Evolutionary conservation across 2,113 vertebrate species (phyloP), one percentile per base, ranked within the genome.

Genomic region (Bos indicus): DNA sequence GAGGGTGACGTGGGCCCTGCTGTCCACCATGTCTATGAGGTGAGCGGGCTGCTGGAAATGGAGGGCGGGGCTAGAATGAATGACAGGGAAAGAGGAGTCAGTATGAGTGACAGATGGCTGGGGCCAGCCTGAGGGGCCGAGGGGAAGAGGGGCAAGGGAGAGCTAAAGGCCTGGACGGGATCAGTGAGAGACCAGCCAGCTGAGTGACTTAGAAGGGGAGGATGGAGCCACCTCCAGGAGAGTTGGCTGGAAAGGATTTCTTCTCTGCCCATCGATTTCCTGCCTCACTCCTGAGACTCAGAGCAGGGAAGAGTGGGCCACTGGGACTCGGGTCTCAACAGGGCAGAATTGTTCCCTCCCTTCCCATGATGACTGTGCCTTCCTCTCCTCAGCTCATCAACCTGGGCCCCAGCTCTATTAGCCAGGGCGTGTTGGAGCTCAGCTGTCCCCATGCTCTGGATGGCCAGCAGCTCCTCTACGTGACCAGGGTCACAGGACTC

Each of bases 1-100:
- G 99, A 99, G 96, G 98, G 98, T 96, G 99, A 99, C 0, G 95
- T 99, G 3, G 99, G 99, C 60, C 99, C 99, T 0, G 98, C 98
- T 6, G 99, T 99, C 87, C 99, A 99, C 92, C 99, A 99, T 52
- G 99, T 99, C 85, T 99, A 99, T 71, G 99, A 99, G 99, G 99
- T 99, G 98, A 98, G 98, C 21, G 8, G 87, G n/a, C 36, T 23
- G 7, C 23, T 11, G 85, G 62, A 60, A 85, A 21, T 2, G 4
- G n/a, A 30, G 14, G 90, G 46, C 33, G 16, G 5, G 13, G 11
- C n/a, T 19, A 51, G 77, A 59, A 10, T 46, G 26, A 71, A 30
- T 21, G 57, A 43, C 14, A 1, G 10, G 30, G 40, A 78, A 48
- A 36, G 48, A 33, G 54, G 67, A n/a, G 30, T 26, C 19, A 46